Evolutionary conservation across 2,113 vertebrate species (phyloP).

Genomic region (Indicator maculatus): DNA sequence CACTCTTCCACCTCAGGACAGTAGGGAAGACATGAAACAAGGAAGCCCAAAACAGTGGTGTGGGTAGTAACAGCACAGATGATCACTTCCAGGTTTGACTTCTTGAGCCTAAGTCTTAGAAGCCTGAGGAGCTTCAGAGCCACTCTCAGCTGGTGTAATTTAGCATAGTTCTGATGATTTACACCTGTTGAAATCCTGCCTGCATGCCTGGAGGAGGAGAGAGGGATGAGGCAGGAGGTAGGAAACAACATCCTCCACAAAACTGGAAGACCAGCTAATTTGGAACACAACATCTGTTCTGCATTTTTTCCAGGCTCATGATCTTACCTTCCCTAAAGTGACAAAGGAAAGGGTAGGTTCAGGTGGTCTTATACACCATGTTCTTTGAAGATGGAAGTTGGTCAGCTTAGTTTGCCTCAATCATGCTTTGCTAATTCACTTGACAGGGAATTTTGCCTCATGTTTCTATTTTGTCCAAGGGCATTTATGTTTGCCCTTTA

Average conservation of each 20-base stretch:
- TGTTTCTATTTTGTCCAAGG: not conserved
- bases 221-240: not conserved
- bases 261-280: not conserved
- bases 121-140: not conserved
- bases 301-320: not conserved
- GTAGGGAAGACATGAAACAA: not conserved
- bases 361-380: not conserved
- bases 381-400: not conserved
- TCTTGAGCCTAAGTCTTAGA: not conserved
- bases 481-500: not conserved
- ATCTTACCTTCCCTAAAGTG: not conserved
- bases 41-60: not conserved
- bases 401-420: not conserved
- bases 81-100: not conserved
- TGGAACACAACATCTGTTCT: not conserved
- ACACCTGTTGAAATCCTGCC: not conserved
- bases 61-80: not conserved
- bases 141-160: not conserved
- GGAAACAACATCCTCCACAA: not conserved
- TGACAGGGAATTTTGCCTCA: not conserved
- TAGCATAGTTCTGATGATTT: not conserved
- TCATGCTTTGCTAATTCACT: not conserved
- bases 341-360: not conserved
- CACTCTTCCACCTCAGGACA: not conserved
- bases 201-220: not conserved